Evolutionary conservation across 2,888 invertebrate genomes (phyloP), one percentile per base, ranked within the genome.

Genomic region (Ctenicera cuprea): DNA sequence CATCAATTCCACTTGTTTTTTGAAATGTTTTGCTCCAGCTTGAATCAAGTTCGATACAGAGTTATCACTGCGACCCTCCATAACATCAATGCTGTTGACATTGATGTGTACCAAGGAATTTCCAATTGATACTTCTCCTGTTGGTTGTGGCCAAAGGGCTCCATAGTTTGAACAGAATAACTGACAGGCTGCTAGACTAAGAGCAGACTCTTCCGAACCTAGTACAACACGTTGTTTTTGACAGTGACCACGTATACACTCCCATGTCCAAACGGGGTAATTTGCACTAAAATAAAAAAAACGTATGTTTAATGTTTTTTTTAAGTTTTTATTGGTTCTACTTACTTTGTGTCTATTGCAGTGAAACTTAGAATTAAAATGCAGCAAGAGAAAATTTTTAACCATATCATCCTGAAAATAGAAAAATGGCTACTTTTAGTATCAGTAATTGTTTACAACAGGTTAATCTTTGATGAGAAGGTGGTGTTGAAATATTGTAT

Each of bases 81-180:
- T 85, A 0, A 92, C 80, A 0, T 88, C 86, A 14, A 93, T 89
- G 50, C 88, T 89, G 69, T 91, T 87, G 0, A 87, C 82, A 80
- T 90, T 87, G 16, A 91, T 69, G 48, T 87, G 81, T 79, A 90
- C 88, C 37, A 91, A 83, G 77, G 86, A 87, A 68, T 89, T 89
- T 0, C 91, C 91, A 0, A 92, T 81, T 2, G 89, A 88, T 3
- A 89, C 80, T 16, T 88, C 86, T 0, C 91, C 92, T 0, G 91
- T 92, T 0, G 93, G 92, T 79, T 86, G 89, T 0, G 92, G 93
- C 93, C 92, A 93, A 0, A 93, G 81, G 0, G 89, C 86, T 83
- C 91, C 91, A 63, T 88, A 87, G 33, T 90, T 88, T 30, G 89
- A 89, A 80, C 92, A 92, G 82, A 90, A 90, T 85, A 92, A 86